These are phyloP conservation scores for Eurypyga helias DNA, from an alignment of 2,113 vertebrate species.

Conservation along the genomic window DNA sequence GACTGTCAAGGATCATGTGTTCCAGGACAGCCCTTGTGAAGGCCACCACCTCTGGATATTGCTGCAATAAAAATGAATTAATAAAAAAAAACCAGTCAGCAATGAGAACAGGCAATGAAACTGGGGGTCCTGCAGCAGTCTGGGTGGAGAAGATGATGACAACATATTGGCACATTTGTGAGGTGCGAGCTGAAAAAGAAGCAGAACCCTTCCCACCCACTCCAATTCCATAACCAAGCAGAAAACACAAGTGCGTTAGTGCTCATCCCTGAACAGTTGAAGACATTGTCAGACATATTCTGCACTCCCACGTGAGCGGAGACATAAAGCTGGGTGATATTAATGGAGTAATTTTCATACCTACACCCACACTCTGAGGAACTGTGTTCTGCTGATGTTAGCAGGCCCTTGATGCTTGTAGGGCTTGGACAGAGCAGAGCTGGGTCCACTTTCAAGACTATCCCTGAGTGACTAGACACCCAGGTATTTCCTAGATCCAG, in stretches of 20 bases:
- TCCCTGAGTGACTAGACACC: background rate
- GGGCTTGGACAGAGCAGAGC: background rate
- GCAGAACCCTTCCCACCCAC: slow-evolving; percentile 6
- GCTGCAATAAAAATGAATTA: background rate
- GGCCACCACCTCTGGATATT: background rate
- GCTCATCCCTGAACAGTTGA: background rate
- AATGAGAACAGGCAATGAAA: background rate
- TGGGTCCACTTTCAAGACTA: background rate
- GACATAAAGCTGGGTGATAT: slow-evolving; percentile 4
- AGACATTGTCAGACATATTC: slow-evolving; percentile 34
- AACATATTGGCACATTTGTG: background rate
- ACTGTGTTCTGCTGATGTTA: background rate
- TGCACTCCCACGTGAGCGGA: background rate
- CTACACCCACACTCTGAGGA: background rate
- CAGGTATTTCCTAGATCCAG: background rate
- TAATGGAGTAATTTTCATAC: background rate
- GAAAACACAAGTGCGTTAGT: background rate
- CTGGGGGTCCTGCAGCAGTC: background rate
- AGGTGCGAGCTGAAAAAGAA: slow-evolving; percentile 15
- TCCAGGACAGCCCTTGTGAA: background rate
- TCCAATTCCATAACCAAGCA: background rate
- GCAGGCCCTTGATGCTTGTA: background rate
- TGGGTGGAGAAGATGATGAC: background rate
- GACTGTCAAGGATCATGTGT: background rate
- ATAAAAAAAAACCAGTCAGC: background rate